These are phyloP conservation scores for Osmerus mordax DNA, from an alignment of 2,113 vertebrate species.

Conservation along the genomic window DNA sequence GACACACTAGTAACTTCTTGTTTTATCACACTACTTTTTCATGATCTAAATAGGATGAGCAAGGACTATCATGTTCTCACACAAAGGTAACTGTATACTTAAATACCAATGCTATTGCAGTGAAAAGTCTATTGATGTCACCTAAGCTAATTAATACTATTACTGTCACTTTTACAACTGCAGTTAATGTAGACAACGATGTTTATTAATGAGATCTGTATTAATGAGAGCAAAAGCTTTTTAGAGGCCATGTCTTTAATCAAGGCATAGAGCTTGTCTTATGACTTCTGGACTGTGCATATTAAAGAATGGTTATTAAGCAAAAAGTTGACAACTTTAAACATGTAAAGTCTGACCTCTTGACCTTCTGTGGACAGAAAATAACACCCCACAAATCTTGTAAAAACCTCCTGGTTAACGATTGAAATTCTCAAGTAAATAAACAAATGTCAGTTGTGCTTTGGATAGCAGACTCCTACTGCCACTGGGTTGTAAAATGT, in stretches of 20 bases:
- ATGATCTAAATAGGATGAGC: no score
- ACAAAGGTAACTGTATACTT: no score
- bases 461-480: slow-evolving; percentile 11
- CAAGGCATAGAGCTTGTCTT: slow-evolving; percentile 19
- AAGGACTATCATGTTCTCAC: no score
- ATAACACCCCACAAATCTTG: slow-evolving; percentile 32
- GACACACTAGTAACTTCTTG: no score
- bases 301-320: slow-evolving; percentile 42
- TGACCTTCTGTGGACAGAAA: slow-evolving; percentile 20
- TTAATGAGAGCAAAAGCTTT: slow-evolving; percentile 22
- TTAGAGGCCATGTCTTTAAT: slow-evolving; percentile 44
- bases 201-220: slow-evolving; percentile 31
- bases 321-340: slow-evolving; percentile 41
- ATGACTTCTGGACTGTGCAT: slow-evolving; percentile 24
- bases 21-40: no score
- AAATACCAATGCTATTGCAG: no score
- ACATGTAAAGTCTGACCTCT: slow-evolving; percentile 48
- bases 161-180: no score
- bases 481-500: slow-evolving; percentile 6
- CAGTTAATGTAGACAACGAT: neutral
- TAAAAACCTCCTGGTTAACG: slow-evolving; percentile 15
- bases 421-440: slow-evolving; percentile 31
- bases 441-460: slow-evolving; percentile 28
- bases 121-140: no score
- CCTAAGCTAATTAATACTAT: no score